Conservation (phyloP, 2,113 vertebrate genomes). For the Plestiodon gilberti region DNA sequence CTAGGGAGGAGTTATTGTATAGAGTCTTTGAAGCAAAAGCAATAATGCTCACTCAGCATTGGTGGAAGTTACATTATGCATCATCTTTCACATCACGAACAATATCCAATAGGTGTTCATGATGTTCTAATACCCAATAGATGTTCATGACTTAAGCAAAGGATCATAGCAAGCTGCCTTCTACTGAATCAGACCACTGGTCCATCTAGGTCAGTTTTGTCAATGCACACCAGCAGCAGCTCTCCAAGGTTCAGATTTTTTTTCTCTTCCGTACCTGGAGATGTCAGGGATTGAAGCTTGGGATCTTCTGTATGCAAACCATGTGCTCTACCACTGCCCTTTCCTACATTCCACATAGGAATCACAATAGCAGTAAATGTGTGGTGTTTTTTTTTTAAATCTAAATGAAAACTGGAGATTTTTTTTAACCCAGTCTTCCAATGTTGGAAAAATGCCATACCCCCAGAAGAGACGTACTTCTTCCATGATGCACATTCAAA, state of each 20-base stretch:
- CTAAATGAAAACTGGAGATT: background rate
- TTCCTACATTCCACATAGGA: background rate
- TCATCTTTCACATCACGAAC: background rate
- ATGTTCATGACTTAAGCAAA: background rate
- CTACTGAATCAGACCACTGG: too few species aligned
- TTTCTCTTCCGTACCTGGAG: too few species aligned
- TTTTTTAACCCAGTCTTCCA: background rate
- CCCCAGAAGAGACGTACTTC: background rate
- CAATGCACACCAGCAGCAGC: too few species aligned
- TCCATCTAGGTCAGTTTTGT: too few species aligned
- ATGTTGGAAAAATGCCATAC: background rate
- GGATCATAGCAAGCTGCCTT: too few species aligned
- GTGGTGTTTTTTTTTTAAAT: too few species aligned
- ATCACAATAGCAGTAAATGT: background rate
- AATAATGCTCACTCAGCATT: background rate
- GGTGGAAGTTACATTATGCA: background rate
- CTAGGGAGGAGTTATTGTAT: background rate
- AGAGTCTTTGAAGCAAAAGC: background rate
- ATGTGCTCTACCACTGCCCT: too few species aligned
- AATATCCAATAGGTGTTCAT: background rate
- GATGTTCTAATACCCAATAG: background rate
- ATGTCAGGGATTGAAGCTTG: too few species aligned
- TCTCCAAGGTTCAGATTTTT: too few species aligned
- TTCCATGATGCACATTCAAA: background rate
- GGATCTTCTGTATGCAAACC: too few species aligned